These are phyloP conservation scores for Polymixis lichenea DNA, from an alignment of 2,888 invertebrate genomes.

Conservation along the genomic window DNA sequence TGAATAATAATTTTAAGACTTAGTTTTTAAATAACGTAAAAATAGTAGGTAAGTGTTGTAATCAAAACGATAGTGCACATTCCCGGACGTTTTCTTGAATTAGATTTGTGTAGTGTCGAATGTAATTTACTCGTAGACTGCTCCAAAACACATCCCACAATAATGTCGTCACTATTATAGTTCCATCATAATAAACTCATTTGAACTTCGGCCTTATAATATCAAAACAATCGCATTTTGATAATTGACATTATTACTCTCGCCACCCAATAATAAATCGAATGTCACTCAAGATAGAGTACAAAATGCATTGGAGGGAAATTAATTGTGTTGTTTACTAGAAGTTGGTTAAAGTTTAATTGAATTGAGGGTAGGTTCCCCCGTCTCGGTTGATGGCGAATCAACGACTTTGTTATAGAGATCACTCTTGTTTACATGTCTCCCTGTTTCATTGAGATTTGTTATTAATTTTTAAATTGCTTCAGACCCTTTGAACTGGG, in stretches of 20 bases:
- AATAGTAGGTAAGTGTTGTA: background rate
- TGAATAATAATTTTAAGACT: no score
- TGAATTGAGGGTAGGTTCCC: conserved; percentile 80
- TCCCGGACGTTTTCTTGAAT: background rate
- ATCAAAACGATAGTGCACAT: background rate
- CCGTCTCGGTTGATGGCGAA: conserved; percentile 77
- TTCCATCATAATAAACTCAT: conserved; percentile 71
- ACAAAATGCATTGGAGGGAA: conserved; percentile 71
- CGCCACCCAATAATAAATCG: conserved; percentile 54
- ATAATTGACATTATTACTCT: conserved; percentile 77
- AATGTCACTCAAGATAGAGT: conserved; percentile 66
- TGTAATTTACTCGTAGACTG: conserved; percentile 15
- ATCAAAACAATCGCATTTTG: conserved; percentile 80
- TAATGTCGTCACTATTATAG: conserved; percentile 58
- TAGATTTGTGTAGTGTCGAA: background rate
- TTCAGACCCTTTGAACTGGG: conserved; percentile 18
- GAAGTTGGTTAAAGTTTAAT: conserved; percentile 89
- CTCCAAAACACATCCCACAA: conserved; percentile 21
- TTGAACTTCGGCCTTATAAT: conserved; percentile 64
- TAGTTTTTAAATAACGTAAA: no score
- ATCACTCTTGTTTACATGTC: conserved; percentile 79
- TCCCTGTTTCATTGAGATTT: conserved; percentile 55
- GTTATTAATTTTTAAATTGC: conserved; percentile 63
- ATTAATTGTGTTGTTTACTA: conserved; percentile 89
- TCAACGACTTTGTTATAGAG: conserved; percentile 81